Percentiles rank a stretch among this genome's conserved stretches.
Evolutionary conservation across 2,888 invertebrate genomes (phyloP).

Genomic region (Dryocosmus kuriphilus): DNA sequence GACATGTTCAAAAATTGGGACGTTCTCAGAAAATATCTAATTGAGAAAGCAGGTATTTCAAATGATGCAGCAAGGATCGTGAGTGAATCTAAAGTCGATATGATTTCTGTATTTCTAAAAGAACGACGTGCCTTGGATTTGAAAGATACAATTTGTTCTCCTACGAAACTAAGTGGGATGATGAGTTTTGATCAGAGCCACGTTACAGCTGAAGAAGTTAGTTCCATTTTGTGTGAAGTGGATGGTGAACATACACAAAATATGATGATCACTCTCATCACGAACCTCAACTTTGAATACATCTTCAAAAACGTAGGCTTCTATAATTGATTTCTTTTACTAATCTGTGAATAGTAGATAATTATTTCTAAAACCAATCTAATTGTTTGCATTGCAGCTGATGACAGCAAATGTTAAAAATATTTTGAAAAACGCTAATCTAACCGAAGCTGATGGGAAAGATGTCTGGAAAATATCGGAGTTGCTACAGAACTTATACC

Average conservation of each 20-base stretch:
- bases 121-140: constrained; percentile 66
- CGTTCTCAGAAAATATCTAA: constrained; percentile 65
- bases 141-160: constrained; percentile 71
- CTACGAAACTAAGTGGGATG: constrained; percentile 68
- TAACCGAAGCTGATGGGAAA: constrained; percentile 78
- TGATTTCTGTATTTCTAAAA: constrained; percentile 70
- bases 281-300: constrained; percentile 77
- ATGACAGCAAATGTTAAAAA: constrained; percentile 77
- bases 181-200: constrained; percentile 63
- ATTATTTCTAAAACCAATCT: not conserved
- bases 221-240: constrained; percentile 79
- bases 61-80: constrained; percentile 62
- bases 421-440: constrained; percentile 78
- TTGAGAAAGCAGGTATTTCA: constrained; percentile 64
- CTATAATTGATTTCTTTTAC: not conserved
- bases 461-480: constrained; percentile 76
- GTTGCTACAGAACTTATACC: constrained; percentile 78
- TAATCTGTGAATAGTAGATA: not conserved
- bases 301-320: constrained; percentile 68
- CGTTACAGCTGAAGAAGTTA: constrained; percentile 70
- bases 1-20: constrained; percentile 74
- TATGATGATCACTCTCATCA: constrained; percentile 76
- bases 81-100: constrained; percentile 69
- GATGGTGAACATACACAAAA: constrained; percentile 76
- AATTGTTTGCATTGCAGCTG: constrained; percentile 71